Conservation (phyloP, 2,797 vertebrate species). For the Acipenser ruthenus region DNA sequence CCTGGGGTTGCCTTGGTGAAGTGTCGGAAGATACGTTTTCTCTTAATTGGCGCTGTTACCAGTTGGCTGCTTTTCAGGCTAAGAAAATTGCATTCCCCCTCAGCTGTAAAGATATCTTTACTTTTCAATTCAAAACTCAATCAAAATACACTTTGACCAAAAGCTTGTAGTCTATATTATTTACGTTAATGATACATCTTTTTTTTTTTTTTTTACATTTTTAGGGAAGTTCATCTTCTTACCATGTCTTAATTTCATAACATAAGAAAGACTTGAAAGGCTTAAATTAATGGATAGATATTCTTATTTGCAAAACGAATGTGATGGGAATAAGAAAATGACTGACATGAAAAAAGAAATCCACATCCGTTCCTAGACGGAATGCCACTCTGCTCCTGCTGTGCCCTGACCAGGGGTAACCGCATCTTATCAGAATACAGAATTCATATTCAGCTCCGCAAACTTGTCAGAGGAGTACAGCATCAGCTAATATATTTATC, state of each 20-base stretch:
- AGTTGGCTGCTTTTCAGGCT: not conserved
- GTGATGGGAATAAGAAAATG: not conserved
- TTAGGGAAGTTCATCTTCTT: not conserved
- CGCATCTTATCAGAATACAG: too few species aligned
- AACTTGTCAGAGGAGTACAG: too few species aligned
- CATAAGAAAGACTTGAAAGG: not conserved
- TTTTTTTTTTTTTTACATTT: not conserved
- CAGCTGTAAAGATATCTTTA: not conserved
- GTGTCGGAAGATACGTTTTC: not conserved
- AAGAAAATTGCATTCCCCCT: not conserved
- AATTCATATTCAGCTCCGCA: too few species aligned
- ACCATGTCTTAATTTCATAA: not conserved
- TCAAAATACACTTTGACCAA: not conserved
- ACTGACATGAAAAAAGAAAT: not conserved
- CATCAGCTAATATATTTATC: too few species aligned
- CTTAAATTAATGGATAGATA: not conserved
- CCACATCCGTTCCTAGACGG: too few species aligned
- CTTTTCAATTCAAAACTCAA: not conserved
- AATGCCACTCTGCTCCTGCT: too few species aligned
- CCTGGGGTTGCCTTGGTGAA: not conserved
- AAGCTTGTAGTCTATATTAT: not conserved
- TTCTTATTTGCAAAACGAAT: not conserved
- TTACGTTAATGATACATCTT: not conserved
- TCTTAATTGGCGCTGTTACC: not conserved
- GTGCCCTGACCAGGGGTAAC: too few species aligned